Evolutionary conservation across 1,140 invertebrate genomes (phyloP), one percentile per base, ranked within the genome.

Genomic region (Dolichoris vasculosae): DNA sequence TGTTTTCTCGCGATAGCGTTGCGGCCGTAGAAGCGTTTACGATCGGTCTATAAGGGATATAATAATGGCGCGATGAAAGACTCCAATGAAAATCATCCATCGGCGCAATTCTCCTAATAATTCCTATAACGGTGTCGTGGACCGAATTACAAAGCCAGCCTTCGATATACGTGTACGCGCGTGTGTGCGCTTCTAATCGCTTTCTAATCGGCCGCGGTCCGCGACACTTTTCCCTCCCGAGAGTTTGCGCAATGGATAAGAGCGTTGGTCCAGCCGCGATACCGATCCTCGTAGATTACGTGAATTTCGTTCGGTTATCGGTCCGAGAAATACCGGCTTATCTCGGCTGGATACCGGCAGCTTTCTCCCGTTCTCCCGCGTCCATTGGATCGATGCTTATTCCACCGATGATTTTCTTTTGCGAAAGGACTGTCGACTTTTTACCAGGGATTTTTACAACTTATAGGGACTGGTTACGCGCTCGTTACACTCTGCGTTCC

Each of bases 231-330:
- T 38, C 7, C 55, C 55, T 59, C 23, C 55, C 55, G 55, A 59
- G 40, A 64, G 64, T 30, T 82, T 82, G 67, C 35, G 81, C 69
- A 82, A 82, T 43, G 32, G 11, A 82, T 73, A 48, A 35, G 38
- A 82, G 38, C 40, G 13, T 26, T 8, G 17, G n/a, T 48, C 23
- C 73, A 17, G 35, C 3, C 23, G 30, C 20, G 64, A 85, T 71
- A 80, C 75, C 84, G 78, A 85, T 82, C 73, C 23, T 35, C 51
- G 69, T 35, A 2, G 80, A 86, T 83, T 86, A 77, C 64, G 59
- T 83, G 75, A 55, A 79, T 46, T 43, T 83, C 82, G 48, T 59
- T 38, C 17, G 48, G n/a, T 82, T 82, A 82, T 82, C 81, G 59
- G 30, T 82, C 20, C 13, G 26, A 59, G 55, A 82, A 73, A 73